These are phyloP conservation scores for Dolichopus griseipennis DNA, from an alignment of 2,888 invertebrate species.

Conservation along the genomic window DNA sequence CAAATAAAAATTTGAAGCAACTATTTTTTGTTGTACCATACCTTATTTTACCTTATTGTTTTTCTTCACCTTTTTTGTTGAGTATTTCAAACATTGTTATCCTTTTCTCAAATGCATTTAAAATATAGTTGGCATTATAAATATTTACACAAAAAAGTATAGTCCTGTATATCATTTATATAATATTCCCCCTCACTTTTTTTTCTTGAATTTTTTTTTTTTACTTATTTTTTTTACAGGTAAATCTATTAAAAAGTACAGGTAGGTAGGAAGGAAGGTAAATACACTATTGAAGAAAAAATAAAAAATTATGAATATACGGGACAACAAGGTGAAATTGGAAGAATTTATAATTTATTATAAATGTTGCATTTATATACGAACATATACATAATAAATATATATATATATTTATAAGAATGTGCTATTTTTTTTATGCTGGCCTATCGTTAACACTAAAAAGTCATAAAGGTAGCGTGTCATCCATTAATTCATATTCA, in stretches of 20 bases:
- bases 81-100: no score
- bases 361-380: no score
- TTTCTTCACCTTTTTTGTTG: no score
- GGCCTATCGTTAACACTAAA: not conserved
- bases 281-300: not conserved
- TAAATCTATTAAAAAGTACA: not conserved
- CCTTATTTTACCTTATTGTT: no score
- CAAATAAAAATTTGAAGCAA: no score
- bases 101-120: no score
- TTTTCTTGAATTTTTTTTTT: no score
- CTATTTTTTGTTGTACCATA: no score
- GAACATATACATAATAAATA: no score
- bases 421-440: not conserved
- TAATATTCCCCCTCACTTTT: not conserved
- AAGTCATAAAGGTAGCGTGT: constrained; percentile 6
- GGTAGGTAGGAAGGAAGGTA: not conserved
- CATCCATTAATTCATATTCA: constrained; percentile 3
- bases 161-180: not conserved
- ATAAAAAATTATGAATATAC: not conserved
- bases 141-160: not conserved
- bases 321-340: constrained; percentile 6
- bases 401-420: not conserved
- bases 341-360: not conserved
- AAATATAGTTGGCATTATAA: no score
- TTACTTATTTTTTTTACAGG: no score